Base-by-base conservation (phyloP, 2,888 invertebrate genomes). In the Drosophila subsilvestris region DNA sequence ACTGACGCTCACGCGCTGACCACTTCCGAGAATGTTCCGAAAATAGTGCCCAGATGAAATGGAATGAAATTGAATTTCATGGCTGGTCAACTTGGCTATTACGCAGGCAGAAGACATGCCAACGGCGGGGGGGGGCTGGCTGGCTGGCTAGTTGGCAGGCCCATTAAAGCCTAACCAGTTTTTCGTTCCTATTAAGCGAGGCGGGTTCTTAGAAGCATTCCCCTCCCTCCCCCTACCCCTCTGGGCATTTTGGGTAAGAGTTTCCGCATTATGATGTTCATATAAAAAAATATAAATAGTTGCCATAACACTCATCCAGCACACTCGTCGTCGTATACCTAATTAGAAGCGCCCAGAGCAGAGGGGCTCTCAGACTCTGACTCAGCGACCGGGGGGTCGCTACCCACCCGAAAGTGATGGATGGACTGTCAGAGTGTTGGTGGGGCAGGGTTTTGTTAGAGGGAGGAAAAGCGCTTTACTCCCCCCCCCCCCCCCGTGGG, bases 61-160 rank as follows among this genome's bases (percentile, higher is more conserved):
- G 37, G 55, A 74, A 74, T 76, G 71, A 88, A 83, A 83, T 79
- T 82, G 83, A 83, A 83, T 79, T 85, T 88, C 68, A 83, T 88
- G 80, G 71, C 75, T 75, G 67, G 56, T 63, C 58, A 69, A 58
- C 37, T 50, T 54, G 63, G 70, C 67, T 85, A 85, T 85, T 81
- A 81, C 86, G 82, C 73, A 44, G 76, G 66, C 72, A 72, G 71
- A 73, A 50, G 71, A 66, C 42, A 37, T 6, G 44, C 56, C 27
- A 58, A 50, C 58, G 37, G 37, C 49, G 58, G 57, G 54, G 47
- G 65, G 71, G 73, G 63, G 63, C 78, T n/a, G n/a, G n/a, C n/a
- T n/a, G n/a, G n/a, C n/a, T n/a, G n/a, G n/a, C n/a, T n/a, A n/a
- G n/a, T 50, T 9, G 32, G 12, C 10, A 37, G 37, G 37, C 37